These are phyloP conservation scores for Philhelius pedissequus DNA, from an alignment of 2,888 invertebrate genomes.

Conservation along the genomic window DNA sequence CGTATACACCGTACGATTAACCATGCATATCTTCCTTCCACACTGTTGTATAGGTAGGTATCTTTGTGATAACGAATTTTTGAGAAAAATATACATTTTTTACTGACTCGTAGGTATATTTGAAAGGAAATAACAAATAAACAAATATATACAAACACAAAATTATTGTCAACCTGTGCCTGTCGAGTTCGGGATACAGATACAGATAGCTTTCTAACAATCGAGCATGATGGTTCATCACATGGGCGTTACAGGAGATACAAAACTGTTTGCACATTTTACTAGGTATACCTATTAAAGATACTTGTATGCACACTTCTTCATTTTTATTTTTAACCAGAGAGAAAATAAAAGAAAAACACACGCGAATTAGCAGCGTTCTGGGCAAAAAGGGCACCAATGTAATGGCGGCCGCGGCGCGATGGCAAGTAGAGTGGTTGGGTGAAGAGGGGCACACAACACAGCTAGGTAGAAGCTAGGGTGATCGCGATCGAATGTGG, in stretches of 20 bases:
- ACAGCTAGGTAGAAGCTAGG: too few species aligned
- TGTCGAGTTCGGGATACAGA: conserved; percentile 1
- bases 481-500: conserved; percentile 5
- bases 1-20: conserved; percentile 43
- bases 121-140: background rate
- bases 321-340: background rate
- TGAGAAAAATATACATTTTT: conserved; percentile 4
- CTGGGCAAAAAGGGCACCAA: conserved; percentile 18
- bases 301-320: conserved; percentile 15
- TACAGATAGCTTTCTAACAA: conserved; percentile 21
- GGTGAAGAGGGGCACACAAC: background rate
- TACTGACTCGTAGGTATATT: background rate
- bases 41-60: too few species aligned
- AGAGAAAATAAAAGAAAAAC: background rate
- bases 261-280: conserved; percentile 13
- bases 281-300: background rate
- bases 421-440: background rate
- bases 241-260: conserved; percentile 25
- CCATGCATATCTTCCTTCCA: conserved; percentile 43
- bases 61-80: conserved; percentile 47
- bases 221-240: conserved; percentile 37
- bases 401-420: background rate
- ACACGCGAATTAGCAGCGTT: conserved; percentile 26
- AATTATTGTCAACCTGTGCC: conserved; percentile 40
- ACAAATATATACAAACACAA: conserved; percentile 15